Conservation (phyloP, 2,888 invertebrate genomes). For the Meta bourneti region DNA sequence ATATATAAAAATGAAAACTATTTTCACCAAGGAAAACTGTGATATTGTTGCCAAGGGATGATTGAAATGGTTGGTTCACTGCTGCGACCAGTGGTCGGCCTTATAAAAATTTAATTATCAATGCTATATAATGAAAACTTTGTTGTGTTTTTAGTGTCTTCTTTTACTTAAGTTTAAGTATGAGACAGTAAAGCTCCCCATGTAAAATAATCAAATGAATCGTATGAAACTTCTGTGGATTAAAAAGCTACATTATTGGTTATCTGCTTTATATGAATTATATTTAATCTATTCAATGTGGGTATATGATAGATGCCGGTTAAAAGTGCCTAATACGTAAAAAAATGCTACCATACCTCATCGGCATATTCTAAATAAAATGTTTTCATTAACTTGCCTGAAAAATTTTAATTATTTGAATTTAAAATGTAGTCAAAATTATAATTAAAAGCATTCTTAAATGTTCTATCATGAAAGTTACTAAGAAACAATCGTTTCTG, state of each 20-base stretch:
- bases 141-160: constrained; percentile 43
- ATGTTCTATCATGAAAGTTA: background rate
- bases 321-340: background rate
- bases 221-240: background rate
- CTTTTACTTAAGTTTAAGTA: constrained; percentile 41
- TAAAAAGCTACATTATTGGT: background rate
- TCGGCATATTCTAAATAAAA: background rate
- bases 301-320: background rate
- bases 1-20: constrained; percentile 6
- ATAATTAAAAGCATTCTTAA: background rate
- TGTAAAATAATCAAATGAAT: background rate
- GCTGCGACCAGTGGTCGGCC: constrained; percentile 64
- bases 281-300: background rate
- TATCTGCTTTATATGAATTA: background rate
- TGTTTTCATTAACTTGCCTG: background rate
- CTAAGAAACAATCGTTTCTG: background rate
- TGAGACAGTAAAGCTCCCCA: constrained; percentile 39
- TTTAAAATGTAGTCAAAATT: too few relatives aligned
- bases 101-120: constrained; percentile 51
- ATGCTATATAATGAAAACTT: constrained; percentile 30
- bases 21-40: constrained; percentile 69
- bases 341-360: background rate
- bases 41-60: constrained; percentile 69
- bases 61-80: constrained; percentile 41
- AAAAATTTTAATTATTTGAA: background rate